Evolutionary conservation across 2,113 vertebrate genomes (phyloP).

Genomic region (Rutilus rutilus): DNA sequence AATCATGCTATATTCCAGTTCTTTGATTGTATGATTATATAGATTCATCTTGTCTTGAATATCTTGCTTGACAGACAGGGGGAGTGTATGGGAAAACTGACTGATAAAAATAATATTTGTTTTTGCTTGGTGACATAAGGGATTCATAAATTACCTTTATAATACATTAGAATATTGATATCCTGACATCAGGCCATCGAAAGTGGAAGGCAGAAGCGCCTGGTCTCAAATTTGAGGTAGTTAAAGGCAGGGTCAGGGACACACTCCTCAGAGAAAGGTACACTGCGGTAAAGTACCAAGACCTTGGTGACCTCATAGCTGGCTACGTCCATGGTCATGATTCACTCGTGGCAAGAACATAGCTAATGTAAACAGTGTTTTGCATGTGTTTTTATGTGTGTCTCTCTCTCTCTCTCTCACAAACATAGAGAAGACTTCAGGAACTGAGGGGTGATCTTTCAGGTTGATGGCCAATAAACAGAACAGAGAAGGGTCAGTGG

Average conservation of each 20-base stretch:
- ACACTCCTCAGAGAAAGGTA: too few relatives aligned
- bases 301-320: too few relatives aligned
- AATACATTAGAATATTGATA: not conserved
- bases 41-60: not conserved
- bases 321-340: not conserved
- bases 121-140: not conserved
- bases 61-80: not conserved
- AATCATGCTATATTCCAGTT: not conserved
- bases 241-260: too few relatives aligned
- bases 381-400: not conserved
- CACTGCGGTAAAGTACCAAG: too few relatives aligned
- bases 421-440: not conserved
- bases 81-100: not conserved
- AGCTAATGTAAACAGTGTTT: not conserved
- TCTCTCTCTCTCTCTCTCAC: not conserved
- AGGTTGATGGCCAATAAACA: slow-evolving; percentile 22
- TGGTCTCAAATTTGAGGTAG: too few relatives aligned
- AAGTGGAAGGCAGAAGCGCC: not conserved
- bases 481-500: not conserved
- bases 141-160: not conserved
- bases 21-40: not conserved
- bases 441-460: slow-evolving; percentile 2
- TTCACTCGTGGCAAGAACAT: not conserved
- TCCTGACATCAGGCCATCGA: not conserved
- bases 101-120: not conserved